Percentiles rank a stretch among this genome's conserved stretches.
Conservation (phyloP, 2,113 vertebrate genomes). For the Deroptyus accipitrinus region DNA sequence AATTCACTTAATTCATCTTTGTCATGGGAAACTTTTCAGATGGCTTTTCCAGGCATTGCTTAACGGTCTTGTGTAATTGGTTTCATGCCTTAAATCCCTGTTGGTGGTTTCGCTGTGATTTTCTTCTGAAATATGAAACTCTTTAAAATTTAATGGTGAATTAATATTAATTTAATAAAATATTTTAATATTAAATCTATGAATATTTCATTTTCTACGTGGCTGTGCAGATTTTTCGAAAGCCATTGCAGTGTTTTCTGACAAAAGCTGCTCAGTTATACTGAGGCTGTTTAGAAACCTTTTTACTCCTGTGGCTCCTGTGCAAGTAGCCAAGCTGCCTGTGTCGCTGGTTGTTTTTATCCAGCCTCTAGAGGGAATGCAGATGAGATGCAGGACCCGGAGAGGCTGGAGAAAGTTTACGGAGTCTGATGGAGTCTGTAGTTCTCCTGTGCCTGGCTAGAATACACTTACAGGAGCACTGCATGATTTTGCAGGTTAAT, state of each 20-base stretch:
- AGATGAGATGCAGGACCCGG: constrained; percentile 14
- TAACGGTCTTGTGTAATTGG: constrained; percentile 51
- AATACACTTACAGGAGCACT: background rate
- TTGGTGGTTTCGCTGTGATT: constrained; percentile 58
- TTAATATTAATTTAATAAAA: constrained; percentile 78
- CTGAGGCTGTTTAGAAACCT: background rate
- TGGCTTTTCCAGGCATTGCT: constrained; percentile 30
- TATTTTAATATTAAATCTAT: constrained; percentile 70
- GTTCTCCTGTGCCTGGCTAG: constrained; percentile 11
- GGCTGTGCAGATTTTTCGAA: constrained; percentile 65
- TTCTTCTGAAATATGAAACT: constrained; percentile 72
- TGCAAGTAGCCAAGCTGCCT: background rate
- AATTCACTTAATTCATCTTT: background rate
- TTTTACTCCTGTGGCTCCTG: background rate
- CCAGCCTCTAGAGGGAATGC: constrained; percentile 39
- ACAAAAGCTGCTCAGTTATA: constrained; percentile 39
- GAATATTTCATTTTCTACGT: constrained; percentile 72
- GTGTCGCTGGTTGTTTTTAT: constrained; percentile 48
- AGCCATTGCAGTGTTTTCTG: constrained; percentile 40
- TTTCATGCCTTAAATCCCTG: constrained; percentile 41
- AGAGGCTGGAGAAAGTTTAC: constrained; percentile 50
- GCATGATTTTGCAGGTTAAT: constrained; percentile 56
- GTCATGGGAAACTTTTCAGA: background rate
- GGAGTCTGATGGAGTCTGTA: constrained; percentile 27
- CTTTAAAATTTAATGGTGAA: constrained; percentile 72